Conservation (phyloP, 23 tunicate species). For the Halocynthia aurantium region DNA sequence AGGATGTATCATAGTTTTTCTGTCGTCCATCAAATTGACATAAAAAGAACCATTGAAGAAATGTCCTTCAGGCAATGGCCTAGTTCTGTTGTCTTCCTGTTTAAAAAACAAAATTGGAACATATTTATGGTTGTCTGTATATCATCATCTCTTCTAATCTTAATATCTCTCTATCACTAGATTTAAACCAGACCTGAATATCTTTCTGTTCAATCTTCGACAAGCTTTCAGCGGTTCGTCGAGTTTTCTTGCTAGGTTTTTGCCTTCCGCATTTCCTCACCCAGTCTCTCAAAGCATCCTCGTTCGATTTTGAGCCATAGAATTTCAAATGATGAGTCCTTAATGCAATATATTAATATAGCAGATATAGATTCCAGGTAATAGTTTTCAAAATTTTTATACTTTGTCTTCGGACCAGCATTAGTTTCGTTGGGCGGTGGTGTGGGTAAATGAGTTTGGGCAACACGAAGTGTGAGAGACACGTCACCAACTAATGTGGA, state of each 20-base stretch:
- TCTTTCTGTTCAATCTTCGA: conserved; percentile 38
- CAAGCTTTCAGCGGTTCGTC: conserved; percentile 32
- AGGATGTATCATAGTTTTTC: conserved; percentile 55
- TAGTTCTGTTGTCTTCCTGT: conserved; percentile 35
- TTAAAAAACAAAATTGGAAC: background rate
- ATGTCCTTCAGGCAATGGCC: conserved; percentile 70
- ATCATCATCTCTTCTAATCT: background rate
- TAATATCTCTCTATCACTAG: no score
- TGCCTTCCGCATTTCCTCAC: conserved; percentile 74
- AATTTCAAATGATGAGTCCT: conserved; percentile 43
- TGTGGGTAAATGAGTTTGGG: background rate
- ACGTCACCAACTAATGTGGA: background rate
- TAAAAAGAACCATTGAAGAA: conserved; percentile 80
- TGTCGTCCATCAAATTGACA: conserved; percentile 61
- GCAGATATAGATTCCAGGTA: background rate
- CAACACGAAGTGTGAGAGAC: background rate
- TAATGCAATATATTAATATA: background rate
- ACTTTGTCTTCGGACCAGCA: no score
- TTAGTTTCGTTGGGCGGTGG: background rate
- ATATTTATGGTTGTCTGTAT: background rate
- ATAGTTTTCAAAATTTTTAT: background rate
- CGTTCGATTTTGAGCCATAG: conserved; percentile 44
- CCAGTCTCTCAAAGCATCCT: conserved; percentile 52
- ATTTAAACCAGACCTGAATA: conserved; percentile 40
- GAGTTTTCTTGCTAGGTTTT: conserved; percentile 62